Evolutionary conservation across 2,797 vertebrate species (phyloP), one percentile per base, ranked within the genome.

Genomic region (Sitta carolinensis): DNA sequence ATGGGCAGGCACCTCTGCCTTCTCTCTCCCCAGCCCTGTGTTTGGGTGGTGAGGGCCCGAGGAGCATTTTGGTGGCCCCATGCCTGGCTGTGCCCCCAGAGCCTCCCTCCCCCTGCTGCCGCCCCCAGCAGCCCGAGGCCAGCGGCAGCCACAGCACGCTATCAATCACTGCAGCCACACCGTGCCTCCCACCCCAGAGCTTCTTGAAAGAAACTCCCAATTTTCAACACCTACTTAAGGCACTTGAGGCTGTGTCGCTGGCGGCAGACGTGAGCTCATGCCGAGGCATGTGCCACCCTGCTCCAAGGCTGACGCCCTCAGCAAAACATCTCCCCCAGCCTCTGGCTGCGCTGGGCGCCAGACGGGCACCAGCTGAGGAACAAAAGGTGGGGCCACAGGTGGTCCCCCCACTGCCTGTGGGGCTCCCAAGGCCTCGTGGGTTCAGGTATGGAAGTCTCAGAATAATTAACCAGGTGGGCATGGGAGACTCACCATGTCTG

Each of bases 181-280:
- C 1, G 51, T 12, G 81, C 92, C 95, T 97, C 91, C 82, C 86
- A 54, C 67, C 78, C 84, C 11, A 90, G 93, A 81, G 91, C 86
- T 92, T 63, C 94, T 94, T 94, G 90, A 96, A 83, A 95, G 96
- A 95, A 97, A 91, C 89, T 91, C 93, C 88, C 52, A 19, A 84
- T 96, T 97, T 97, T 98, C 97, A 97, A 96, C 97, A 97, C 96
- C 97, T 96, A 95, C 97, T 97, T 97, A 94, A 96, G 94, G 92
- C 96, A 96, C 95, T 92, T 89, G 58, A 93, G 94, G 90, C 94
- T 48, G 55, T 3, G 47, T 64, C 27, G 66, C 90, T 93, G 89
- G 83, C 52, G 47, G 88, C 97, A 97, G 97, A 97, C 97, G 10
- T 97, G 91, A 98, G 96, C 96, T 98, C 97, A 97, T 97, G 93